These are phyloP conservation scores for Iguana delicatissima DNA, from an alignment of 2,797 vertebrate species.

Conservation along the genomic window DNA sequence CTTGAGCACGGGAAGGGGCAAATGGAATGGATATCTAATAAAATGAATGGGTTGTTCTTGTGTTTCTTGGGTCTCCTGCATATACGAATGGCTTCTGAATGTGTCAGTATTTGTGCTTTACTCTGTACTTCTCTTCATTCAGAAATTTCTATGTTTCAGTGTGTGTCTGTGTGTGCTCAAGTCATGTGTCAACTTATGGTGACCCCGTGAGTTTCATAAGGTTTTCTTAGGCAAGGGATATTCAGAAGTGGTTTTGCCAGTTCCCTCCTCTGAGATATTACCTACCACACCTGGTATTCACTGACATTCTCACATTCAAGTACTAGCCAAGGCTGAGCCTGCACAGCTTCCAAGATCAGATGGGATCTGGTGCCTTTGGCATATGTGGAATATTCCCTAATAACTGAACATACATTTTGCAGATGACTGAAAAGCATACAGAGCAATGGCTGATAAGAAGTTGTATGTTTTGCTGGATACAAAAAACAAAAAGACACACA, in stretches of 20 bases:
- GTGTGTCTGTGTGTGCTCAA: neutral
- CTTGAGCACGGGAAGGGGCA: neutral
- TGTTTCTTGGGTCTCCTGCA: too few species aligned
- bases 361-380: too few species aligned
- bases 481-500: neutral
- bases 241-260: too few species aligned
- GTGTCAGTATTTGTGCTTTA: neutral
- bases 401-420: neutral
- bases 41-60: neutral
- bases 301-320: too few species aligned
- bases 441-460: neutral
- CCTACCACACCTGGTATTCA: too few species aligned
- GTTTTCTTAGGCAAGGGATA: too few species aligned
- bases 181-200: too few species aligned
- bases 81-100: neutral
- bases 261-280: too few species aligned
- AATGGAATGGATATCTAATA: neutral
- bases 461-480: neutral
- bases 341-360: too few species aligned
- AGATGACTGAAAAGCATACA: neutral
- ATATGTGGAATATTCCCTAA: neutral
- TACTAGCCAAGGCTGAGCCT: too few species aligned
- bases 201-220: too few species aligned
- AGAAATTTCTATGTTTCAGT: neutral
- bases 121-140: neutral